Base-by-base conservation (phyloP, 2,888 invertebrate species). In the Epsilonema sp. region DNA sequence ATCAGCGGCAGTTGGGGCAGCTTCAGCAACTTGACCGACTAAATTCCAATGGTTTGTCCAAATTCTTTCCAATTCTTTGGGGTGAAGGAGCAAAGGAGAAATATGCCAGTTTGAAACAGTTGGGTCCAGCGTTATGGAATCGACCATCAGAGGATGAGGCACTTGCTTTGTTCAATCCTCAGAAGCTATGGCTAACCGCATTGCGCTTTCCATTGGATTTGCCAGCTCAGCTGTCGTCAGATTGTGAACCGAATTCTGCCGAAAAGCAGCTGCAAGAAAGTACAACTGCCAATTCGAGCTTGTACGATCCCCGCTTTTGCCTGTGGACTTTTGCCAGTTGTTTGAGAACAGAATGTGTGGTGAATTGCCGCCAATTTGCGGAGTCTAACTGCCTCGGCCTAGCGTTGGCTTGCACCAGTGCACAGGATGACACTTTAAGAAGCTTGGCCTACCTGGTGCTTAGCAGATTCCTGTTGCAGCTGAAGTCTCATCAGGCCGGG, bases 281-380 rank as follows among this genome's bases (percentile, higher is more conserved):
- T n/a, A n/a, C n/a, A n/a, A n/a, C n/a, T n/a, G n/a, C n/a, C n/a
- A n/a, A n/a, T n/a, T n/a, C n/a, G n/a, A n/a, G n/a, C n/a, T n/a
- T n/a, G n/a, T n/a, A n/a, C n/a, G n/a, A n/a, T n/a, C n/a, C n/a
- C n/a, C n/a, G n/a, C n/a, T n/a, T n/a, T n/a, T n/a, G n/a, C n/a
- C n/a, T n/a, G n/a, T n/a, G n/a, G n/a, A n/a, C n/a, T n/a, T 74
- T 87, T 62, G 76, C 76, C 52, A 76, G 78, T 59, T 67, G 83
- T 40, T 69, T 85, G 51, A 76, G 78, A 0, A 78, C 82, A 3
- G 81, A 81, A 53, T 77, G 78, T 38, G 73, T 76, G 44, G 76
- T 31, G 31, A 31, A 8, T 8, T 31, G 16, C 16, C 8, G 31
- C 8, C 8, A 31, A 16, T 31, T 31, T 16, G 31, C 16, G 8